These are phyloP conservation scores for Hydropotes inermis DNA, from an alignment of 2,113 vertebrate species.

Conservation along the genomic window DNA sequence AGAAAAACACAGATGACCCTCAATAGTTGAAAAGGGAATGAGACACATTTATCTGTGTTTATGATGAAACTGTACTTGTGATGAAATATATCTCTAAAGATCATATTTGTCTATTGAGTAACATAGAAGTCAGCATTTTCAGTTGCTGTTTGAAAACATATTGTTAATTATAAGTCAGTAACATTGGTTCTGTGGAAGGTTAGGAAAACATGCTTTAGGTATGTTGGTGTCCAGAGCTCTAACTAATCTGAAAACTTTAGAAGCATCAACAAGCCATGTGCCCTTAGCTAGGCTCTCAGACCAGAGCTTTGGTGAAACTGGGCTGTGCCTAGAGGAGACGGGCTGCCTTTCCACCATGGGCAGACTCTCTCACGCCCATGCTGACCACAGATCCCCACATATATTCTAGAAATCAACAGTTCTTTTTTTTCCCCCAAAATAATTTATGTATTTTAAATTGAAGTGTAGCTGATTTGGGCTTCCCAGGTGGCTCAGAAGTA, in stretches of 20 bases:
- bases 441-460: neutral
- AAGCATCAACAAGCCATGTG: neutral
- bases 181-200: neutral
- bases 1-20: neutral
- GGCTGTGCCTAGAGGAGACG: neutral
- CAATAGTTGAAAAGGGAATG: neutral
- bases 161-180: neutral
- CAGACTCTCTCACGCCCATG: accelerated
- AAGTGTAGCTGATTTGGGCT: neutral
- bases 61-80: neutral
- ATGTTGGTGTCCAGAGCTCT: neutral
- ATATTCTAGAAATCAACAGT: neutral
- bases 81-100: neutral
- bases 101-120: neutral
- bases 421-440: neutral
- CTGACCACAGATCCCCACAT: neutral
- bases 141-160: neutral
- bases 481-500: neutral
- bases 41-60: neutral
- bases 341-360: neutral
- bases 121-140: neutral
- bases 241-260: neutral
- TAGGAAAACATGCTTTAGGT: neutral
- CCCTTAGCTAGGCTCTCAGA: accelerated
- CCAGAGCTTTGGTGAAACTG: neutral